phyloP scores from a whole-genome alignment of 2,113 vertebrate species.

The Calonectris borealis region DNA sequence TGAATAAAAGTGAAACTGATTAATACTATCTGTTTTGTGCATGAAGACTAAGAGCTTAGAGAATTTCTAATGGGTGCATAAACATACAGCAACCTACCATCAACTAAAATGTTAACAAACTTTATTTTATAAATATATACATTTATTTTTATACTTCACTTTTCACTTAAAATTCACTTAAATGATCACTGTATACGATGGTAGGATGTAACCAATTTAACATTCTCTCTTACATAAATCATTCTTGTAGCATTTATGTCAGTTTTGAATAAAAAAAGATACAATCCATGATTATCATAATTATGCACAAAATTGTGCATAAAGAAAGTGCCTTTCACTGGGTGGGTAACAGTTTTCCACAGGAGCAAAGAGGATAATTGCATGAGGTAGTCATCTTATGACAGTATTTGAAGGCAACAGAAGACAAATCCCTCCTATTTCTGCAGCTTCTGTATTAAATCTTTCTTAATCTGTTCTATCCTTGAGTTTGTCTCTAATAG shows the following conservation, averaged over 20 bases:
- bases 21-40: background rate
- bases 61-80: background rate
- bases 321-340: background rate
- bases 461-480: background rate
- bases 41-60: background rate
- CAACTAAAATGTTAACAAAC: background rate
- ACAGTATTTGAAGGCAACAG: background rate
- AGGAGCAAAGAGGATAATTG: background rate
- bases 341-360: background rate
- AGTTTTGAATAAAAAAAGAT: background rate
- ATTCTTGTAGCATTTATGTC: background rate
- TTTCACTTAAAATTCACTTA: background rate
- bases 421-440: conserved; percentile 19
- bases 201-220: background rate
- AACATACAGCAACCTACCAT: background rate
- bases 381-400: background rate
- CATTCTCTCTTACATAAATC: background rate
- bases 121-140: background rate
- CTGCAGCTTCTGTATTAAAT: conserved; percentile 4
- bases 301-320: background rate
- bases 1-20: conserved; percentile 22
- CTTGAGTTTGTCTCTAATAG: background rate
- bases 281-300: background rate
- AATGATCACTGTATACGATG: background rate
- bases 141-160: background rate